Base-by-base conservation (phyloP, 37 sponge, comb jelly and placozoan species). In the Hexactinellida sp. region DNA sequence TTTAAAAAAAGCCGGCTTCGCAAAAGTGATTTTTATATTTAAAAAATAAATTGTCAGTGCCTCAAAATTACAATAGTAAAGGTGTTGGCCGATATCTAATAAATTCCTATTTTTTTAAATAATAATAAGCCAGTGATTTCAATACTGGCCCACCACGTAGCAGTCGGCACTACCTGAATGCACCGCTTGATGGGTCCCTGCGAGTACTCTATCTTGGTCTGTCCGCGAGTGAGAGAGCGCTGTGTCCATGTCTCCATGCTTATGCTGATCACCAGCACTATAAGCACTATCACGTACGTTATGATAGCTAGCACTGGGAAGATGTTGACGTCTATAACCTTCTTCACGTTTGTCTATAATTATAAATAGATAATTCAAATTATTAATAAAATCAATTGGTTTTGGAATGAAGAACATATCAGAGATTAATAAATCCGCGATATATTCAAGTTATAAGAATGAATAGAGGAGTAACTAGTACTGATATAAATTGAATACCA, bases 171-270 rank as follows among this genome's bases (percentile, higher is more conserved):
- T 63, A 63, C 76, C 76, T n/a, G 76, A 25, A 63, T 63, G 34
- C 76, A 63, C 76, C 76, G 3, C 76, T 63, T 63, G 76, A 63
- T 63, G 30, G 76, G 76, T 7, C 76, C 76, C 34, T 63, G 76
- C 34, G 76, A 25, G 76, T 63, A 63, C 34, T 63, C 76, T 63
- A 63, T 63, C 76, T 63, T 63, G 5, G 28, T 63, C 76, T 63
- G 76, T 32, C 76, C 76, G 5, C 76, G 25, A 1, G 76, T 63
- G 76, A 63, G 76, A 63, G 76, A 63, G 76, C 76, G 76, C 34
- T 63, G 76, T 63, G 76, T 63, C 76, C 76, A 63, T 3, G 76
- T 63, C 34, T 63, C 76, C 76, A 63, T 63, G 5, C 76, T 23
- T 3, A 63, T 63, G 76, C 76, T 63, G 76, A 63, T 63, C 13